A percentile compares a stretch with the other conserved stretches of the same genome.
Evolutionary conservation across 2,888 invertebrate genomes (phyloP).

Genomic region (Deilephila elpenor): DNA sequence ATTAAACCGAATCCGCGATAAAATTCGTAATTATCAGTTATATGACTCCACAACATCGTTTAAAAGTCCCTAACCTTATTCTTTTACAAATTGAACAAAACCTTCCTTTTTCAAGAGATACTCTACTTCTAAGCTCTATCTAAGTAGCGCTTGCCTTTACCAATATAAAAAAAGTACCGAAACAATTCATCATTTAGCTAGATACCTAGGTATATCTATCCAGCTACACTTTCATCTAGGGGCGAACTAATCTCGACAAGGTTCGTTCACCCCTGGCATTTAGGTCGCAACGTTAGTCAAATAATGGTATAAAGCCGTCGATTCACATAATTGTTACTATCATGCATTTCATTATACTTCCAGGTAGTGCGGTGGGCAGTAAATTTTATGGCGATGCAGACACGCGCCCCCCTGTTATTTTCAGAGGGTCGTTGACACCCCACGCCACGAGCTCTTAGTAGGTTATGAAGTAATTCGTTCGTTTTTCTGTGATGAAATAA

Average conservation of each 20-base stretch:
- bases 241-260: background rate
- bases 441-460: background rate
- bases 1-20: no score
- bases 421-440: slow-evolving; percentile 7
- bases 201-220: no score
- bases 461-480: slow-evolving; percentile 5
- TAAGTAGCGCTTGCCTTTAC: no score
- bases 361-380: slow-evolving; percentile 8
- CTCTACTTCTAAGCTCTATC: no score
- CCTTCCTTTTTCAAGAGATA: no score
- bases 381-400: slow-evolving; percentile 16
- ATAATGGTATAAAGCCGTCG: slow-evolving; percentile 1
- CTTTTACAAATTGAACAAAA: no score
- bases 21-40: no score
- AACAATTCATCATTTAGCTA: no score
- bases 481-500: background rate
- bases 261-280: slow-evolving; percentile 14
- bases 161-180: no score
- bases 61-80: no score
- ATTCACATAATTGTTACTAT: slow-evolving; percentile 21
- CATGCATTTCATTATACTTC: slow-evolving; percentile 21
- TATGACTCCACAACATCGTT: no score
- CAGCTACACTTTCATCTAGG: background rate
- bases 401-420: slow-evolving; percentile 21
- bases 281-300: slow-evolving; percentile 3